Evolutionary conservation across 2,797 vertebrate species (phyloP), one percentile per base, ranked within the genome.

Genomic region (Myioborus miniatus): DNA sequence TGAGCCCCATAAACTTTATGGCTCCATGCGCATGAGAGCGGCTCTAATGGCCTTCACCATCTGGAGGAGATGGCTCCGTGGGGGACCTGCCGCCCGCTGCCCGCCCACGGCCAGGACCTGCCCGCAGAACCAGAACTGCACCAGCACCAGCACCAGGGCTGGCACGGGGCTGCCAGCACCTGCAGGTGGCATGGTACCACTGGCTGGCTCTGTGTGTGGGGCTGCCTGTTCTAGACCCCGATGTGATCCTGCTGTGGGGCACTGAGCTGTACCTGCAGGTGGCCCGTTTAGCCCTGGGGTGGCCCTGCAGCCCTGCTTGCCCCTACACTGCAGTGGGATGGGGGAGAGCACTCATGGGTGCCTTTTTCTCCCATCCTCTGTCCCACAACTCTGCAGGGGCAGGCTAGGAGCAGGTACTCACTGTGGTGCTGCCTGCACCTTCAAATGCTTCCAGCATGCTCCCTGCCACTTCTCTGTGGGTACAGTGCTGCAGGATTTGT

Each of bases 1-100:
- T 97, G 96, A 97, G 96, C 93, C 84, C 95, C 96, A 97, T 97
- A 97, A 97, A 97, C 95, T 97, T 97, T 97, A 97, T 95, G 89
- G 95, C 89, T 97, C 86, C 8, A 20, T 72, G 93, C 3, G 50
- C 83, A 68, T 27, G 27, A 91, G 94, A 97, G 94, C 84, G 32
- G 93, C 80, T 96, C 95, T 97, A 97, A 97, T 93, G 92, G 95
- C 85, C 94, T 93, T 96, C 75, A 27, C 97, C 97, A 97, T 97
- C 97, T 97, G 97, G 97, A 97, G 87, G 89, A 95, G 95, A 96
- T 10, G 36, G 89, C 95, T 97, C 97, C 65, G 0, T 60, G 53
- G 95, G 91, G 96, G 85, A 81, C 89, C 39, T 2, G 19, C 72
- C 2, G 59, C 92, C 58, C 53, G 50, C 93, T 50, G 65, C 74